Evolutionary conservation across 2,797 vertebrate genomes (phyloP).

Genomic region (Rhinella marina): DNA sequence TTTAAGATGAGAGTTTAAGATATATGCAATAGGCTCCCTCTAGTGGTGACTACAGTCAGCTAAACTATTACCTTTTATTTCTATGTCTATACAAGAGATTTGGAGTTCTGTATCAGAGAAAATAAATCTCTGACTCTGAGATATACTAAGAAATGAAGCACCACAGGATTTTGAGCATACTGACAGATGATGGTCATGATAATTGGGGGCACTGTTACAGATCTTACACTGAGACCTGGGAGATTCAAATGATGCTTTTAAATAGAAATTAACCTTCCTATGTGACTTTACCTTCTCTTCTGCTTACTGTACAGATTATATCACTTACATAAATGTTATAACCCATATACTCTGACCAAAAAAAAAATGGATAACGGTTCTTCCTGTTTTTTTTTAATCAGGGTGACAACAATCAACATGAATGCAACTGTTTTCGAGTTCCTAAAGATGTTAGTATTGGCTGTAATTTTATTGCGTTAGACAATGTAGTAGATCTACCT

Average conservation of each 20-base stretch:
- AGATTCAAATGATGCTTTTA: neutral
- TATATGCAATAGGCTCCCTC: neutral
- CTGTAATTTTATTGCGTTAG: neutral
- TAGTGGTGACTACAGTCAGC: neutral
- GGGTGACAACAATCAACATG: neutral
- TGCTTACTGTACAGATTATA: neutral
- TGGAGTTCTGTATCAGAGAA: neutral
- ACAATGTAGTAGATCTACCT: too few relatives aligned
- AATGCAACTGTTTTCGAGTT: conserved; percentile 20
- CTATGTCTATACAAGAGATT: neutral
- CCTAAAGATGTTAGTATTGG: neutral
- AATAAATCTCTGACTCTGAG: neutral
- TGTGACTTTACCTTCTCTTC: neutral
- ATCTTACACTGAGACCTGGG: too few relatives aligned
- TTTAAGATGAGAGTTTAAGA: neutral
- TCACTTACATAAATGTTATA: neutral
- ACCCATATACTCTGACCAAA: neutral
- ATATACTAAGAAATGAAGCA: neutral
- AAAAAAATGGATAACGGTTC: neutral
- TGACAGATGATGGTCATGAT: neutral
- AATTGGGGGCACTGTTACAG: neutral
- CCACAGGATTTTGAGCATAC: neutral
- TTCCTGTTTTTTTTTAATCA: neutral
- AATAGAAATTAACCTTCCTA: neutral
- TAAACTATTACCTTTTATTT: neutral